Base-by-base conservation (phyloP, 2,797 vertebrate genomes). In the Notamacropus eugenii region DNA sequence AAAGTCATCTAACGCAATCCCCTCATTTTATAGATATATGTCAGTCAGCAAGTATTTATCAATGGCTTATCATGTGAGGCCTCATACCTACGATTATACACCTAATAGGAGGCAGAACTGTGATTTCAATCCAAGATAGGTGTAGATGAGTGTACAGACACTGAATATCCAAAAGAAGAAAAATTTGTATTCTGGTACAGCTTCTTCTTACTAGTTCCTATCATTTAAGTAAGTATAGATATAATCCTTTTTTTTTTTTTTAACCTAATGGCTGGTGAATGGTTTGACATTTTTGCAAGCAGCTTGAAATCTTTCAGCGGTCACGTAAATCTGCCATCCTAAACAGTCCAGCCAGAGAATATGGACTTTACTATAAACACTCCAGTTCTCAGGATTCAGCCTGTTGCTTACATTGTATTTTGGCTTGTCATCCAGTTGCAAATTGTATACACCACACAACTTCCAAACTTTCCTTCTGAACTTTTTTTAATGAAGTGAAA, bases 221-320 rank as follows among this genome's bases (percentile, higher is more conserved):
- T 50, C 96, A 91, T 95, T 96, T 94, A 92, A 90, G 55, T 92
- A 62, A 92, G 90, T 90, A 52, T 58, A 93, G 93, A 90, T 57
- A 0, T 50, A 46, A 87, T 27, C 10, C 16, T n/a, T 16, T 46
- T 46, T 46, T n/a, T 16, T 46, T 19, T 91, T 28, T 19, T 34
- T n/a, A 82, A 46, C 62, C 29, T 94, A 67, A 90, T 40, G 90
- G 95, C 96, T 96, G 87, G 95, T 96, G 96, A 95, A 98, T 13
- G 96, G 93, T 96, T 97, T 93, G 93, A 90, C 95, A 67, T 91
- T 14, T 93, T 91, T 0, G 0, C 40, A 28, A 3, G 11, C 91
- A 90, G 67, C 95, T 56, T 97, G 96, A 97, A 95, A 92, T 93
- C 57, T 98, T 95, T 92, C 97, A 98, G 97, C 97, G 98, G 97